phyloP scores from a whole-genome alignment of 2,113 vertebrate genomes.

The Tychaedon coryphoeus region DNA sequence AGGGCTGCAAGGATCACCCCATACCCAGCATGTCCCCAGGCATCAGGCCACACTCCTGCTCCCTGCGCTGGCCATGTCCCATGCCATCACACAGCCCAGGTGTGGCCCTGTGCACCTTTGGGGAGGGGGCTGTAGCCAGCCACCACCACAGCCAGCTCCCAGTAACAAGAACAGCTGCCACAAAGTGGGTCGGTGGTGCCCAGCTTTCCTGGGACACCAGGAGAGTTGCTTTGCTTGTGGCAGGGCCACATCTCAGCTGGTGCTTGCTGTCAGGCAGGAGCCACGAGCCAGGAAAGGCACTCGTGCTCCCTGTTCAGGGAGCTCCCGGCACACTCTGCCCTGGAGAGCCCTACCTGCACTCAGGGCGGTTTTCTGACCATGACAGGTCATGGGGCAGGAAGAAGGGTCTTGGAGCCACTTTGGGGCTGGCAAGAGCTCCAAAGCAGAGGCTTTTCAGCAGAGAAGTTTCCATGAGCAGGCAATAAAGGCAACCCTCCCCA shows the following conservation, averaged over 20 bases:
- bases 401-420: neutral
- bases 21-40: accelerated
- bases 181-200: accelerated
- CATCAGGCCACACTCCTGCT: neutral
- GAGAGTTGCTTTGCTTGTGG: neutral
- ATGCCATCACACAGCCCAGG: accelerated
- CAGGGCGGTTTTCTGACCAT: neutral
- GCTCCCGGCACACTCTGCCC: accelerated
- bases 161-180: neutral
- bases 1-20: neutral
- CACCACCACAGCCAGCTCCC: neutral
- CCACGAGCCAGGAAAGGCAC: neutral
- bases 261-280: neutral
- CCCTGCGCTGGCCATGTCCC: neutral
- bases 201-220: neutral
- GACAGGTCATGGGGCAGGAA: accelerated
- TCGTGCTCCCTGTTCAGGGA: accelerated
- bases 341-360: neutral
- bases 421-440: no score
- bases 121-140: neutral
- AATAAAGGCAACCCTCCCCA: neutral
- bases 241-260: neutral
- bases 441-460: neutral
- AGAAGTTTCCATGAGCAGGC: neutral
- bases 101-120: no score